Evolutionary conservation across 2,797 vertebrate species (phyloP).

Genomic region (Chanos chanos): DNA sequence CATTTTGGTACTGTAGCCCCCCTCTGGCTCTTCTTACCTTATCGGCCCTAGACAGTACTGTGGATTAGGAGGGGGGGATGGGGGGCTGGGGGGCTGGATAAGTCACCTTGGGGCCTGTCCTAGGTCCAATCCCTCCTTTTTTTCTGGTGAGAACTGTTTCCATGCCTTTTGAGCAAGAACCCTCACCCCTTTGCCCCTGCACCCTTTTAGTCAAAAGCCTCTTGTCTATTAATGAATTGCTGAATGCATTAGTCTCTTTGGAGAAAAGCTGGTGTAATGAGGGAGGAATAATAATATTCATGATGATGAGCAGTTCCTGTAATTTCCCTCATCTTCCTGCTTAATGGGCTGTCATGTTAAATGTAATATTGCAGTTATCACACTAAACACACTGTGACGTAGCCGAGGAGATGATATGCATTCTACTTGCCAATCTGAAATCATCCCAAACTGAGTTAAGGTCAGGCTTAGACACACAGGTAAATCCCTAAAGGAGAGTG

Average conservation of each 20-base stretch:
- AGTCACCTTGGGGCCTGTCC: slow-evolving; percentile 54
- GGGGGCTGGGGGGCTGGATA: slow-evolving; percentile 3
- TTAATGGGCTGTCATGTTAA: slow-evolving; percentile 51
- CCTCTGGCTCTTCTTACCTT: slow-evolving; percentile 46
- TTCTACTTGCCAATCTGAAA: too few relatives aligned
- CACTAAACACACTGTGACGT: slow-evolving; percentile 33
- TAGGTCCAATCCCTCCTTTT: slow-evolving; percentile 11
- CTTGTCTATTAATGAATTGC: slow-evolving; percentile 38
- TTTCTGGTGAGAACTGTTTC: neutral
- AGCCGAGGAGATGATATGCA: slow-evolving; percentile 34
- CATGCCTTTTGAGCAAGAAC: slow-evolving; percentile 33
- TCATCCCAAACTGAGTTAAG: too few relatives aligned
- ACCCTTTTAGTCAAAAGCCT: slow-evolving; percentile 16
- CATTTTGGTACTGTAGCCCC: slow-evolving; percentile 42
- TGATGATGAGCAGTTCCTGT: slow-evolving; percentile 35
- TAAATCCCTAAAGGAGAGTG: too few relatives aligned
- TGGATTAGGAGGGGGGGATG: slow-evolving; percentile 47
- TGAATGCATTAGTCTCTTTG: slow-evolving; percentile 45
- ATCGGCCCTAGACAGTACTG: slow-evolving; percentile 58
- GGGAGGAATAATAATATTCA: slow-evolving; percentile 41
- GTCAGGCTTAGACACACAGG: too few relatives aligned
- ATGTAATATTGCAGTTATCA: slow-evolving; percentile 38
- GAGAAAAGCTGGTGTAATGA: slow-evolving; percentile 45
- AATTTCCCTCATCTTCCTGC: slow-evolving; percentile 38
- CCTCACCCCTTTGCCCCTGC: slow-evolving; percentile 41